Evolutionary conservation across 2,113 vertebrate genomes (phyloP), one percentile per base, ranked within the genome.

Genomic region (Capreolus pygargus): DNA sequence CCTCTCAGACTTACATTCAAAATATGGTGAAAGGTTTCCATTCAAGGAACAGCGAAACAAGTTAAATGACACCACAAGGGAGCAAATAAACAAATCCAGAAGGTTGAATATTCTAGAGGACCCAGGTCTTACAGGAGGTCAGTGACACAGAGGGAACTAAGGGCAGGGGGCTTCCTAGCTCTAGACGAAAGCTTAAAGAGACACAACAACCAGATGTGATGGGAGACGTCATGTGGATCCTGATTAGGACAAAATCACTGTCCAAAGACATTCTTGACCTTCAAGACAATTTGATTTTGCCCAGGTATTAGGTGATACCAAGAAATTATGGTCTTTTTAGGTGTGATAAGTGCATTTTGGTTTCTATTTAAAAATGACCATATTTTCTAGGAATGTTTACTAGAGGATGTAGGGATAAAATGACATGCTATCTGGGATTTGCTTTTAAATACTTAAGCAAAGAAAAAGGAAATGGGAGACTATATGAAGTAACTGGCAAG

Each of bases 331-430:
- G 50, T 43, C 92, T 89, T 90, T 70, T 70, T 82, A 92, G 55
- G 45, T 95, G 28, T 76, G 55, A 96, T 57, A 60, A 70, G 16
- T 25, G 33, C 28, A 64, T n/a, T 94, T 54, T 54, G n/a, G 54
- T 54, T 97, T 91, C 64, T 27, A 27, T 2, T 61, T 19, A 28
- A 91, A 83, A 88, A 96, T 74, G 47, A 76, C 7, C 7, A 16
- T 64, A 87, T 83, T 96, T 97, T 94, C 54, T 84, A 87, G 12
- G 79, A 39, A 61, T 64, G 28, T 74, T 95, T 91, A 87, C 27
- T 76, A 11, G 88, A 79, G 61, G 33, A 47, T 58, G 6, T 30
- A 50, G 45, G 43, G 52, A n/a, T 13, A n/a, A 89, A 91, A 95
- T 81, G 28, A 83, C 54, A 87, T 86, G 36, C 55, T 78, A 15